phyloP scores from a whole-genome alignment of 2,888 invertebrate genomes.

The Scaptomyza parva region DNA sequence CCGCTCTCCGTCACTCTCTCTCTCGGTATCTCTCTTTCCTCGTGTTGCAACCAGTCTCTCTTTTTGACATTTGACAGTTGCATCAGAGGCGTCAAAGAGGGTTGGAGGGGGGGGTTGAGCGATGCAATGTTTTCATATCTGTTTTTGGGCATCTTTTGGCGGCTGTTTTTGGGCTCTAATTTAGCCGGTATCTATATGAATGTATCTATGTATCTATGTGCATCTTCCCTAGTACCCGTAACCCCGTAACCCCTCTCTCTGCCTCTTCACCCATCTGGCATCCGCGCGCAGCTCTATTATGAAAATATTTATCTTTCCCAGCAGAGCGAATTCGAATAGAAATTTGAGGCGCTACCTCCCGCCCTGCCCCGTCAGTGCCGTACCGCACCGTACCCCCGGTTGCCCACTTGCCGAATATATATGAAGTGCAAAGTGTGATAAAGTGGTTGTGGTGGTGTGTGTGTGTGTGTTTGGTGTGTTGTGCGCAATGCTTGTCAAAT shows the following conservation, averaged over 20 bases:
- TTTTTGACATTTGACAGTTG: conserved; percentile 78
- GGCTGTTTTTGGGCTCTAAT: conserved; percentile 41
- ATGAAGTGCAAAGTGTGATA: conserved; percentile 21
- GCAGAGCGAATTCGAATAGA: conserved; percentile 25
- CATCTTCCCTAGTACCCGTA: too few species aligned
- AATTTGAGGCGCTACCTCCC: conserved; percentile 38
- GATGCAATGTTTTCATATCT: conserved; percentile 4
- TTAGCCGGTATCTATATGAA: conserved; percentile 47
- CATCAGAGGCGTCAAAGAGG: conserved; percentile 50
- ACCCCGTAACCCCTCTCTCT: too few species aligned
- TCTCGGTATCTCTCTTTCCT: conserved; percentile 2
- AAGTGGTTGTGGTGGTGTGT: conserved; percentile 16
- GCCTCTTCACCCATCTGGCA: conserved; percentile 21
- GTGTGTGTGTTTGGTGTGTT: conserved; percentile 23
- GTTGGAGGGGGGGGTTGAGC: too few species aligned
- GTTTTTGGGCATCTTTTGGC: conserved; percentile 40
- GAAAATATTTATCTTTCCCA: conserved; percentile 77
- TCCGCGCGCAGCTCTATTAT: conserved; percentile 26
- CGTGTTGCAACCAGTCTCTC: conserved; percentile 29
- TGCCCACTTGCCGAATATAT: conserved; percentile 1
- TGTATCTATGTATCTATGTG: conserved; percentile 46
- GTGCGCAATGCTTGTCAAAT: conserved; percentile 70
- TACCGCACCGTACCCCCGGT: too few species aligned
- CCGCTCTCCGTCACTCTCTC: too few species aligned
- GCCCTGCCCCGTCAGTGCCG: too few species aligned